Evolutionary conservation across 2,113 vertebrate genomes (phyloP).

Genomic region (Xyliphius kryptos): DNA sequence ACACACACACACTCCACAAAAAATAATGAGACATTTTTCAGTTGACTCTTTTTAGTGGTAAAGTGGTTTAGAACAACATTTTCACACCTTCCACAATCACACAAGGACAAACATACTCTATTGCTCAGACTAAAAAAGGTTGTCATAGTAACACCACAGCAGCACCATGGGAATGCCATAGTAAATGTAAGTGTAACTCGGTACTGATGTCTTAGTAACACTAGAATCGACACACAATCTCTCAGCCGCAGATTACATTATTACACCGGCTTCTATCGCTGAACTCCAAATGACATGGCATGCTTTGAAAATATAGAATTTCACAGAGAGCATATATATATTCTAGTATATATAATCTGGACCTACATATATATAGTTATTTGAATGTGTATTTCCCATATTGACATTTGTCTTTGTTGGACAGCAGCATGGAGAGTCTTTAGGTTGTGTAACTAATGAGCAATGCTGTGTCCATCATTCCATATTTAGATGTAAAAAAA

Average conservation of each 20-base stretch:
- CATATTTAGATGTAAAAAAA: constrained; percentile 14
- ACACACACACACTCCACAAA: too few relatives aligned
- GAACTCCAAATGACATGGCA: too few relatives aligned
- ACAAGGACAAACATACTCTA: constrained; percentile 38
- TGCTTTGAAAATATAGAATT: too few relatives aligned
- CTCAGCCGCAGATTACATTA: constrained; percentile 20
- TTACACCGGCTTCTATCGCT: constrained; percentile 28
- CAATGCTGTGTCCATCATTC: constrained; percentile 18
- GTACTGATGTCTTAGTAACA: constrained; percentile 33
- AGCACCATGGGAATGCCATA: constrained; percentile 37
- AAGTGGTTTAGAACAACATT: constrained; percentile 23
- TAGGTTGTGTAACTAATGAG: constrained; percentile 21
- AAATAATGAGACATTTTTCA: not conserved
- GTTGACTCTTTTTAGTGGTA: constrained; percentile 30
- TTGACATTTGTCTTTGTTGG: too few relatives aligned
- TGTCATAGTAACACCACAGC: constrained; percentile 33
- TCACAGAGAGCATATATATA: constrained; percentile 29
- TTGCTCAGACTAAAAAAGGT: constrained; percentile 40
- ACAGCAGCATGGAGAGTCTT: constrained; percentile 13
- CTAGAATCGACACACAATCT: constrained; percentile 28
- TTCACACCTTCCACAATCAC: constrained; percentile 34
- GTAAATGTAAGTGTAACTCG: constrained; percentile 24
- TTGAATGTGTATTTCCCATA: constrained; percentile 19
- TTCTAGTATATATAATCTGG: constrained; percentile 12
- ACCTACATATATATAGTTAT: constrained; percentile 29